phyloP scores from a whole-genome alignment of 2,888 invertebrate genomes.

The Clivina fossor region DNA sequence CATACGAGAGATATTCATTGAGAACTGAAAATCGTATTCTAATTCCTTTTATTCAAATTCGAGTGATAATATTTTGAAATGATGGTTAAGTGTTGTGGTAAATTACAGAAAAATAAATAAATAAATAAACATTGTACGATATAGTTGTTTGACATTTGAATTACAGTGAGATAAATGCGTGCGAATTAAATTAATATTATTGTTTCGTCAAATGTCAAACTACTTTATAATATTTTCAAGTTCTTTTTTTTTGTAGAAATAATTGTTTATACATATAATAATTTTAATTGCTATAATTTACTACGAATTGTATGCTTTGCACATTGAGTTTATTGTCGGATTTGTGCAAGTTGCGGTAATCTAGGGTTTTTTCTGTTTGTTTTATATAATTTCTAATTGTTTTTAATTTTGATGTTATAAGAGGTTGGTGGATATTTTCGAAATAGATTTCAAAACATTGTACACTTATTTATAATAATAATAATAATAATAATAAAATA shows the following conservation, averaged over 20 bases:
- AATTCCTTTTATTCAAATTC: background rate
- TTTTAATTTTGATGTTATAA: conserved; percentile 1
- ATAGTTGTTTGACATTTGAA: conserved; percentile 19
- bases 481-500: background rate
- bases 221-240: conserved; percentile 5
- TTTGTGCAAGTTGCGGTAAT: conserved; percentile 19
- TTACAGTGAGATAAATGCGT: background rate
- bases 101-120: conserved; percentile 1
- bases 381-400: background rate
- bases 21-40: conserved; percentile 3
- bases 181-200: background rate
- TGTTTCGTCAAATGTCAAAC: conserved; percentile 12
- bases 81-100: conserved; percentile 11
- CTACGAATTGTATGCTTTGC: conserved; percentile 19
- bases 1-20: conserved; percentile 7
- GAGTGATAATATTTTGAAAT: background rate
- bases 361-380: background rate
- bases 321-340: conserved; percentile 1
- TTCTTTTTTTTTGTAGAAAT: conserved; percentile 13
- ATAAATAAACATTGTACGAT: conserved; percentile 1
- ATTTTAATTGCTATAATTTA: conserved; percentile 25
- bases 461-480: conserved; percentile 10
- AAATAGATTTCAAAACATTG: background rate
- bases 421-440: conserved; percentile 11
- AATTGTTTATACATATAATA: conserved; percentile 12